phyloP scores from a whole-genome alignment of 64 coral and sea anemone species.

The Anthopleura sola region DNA sequence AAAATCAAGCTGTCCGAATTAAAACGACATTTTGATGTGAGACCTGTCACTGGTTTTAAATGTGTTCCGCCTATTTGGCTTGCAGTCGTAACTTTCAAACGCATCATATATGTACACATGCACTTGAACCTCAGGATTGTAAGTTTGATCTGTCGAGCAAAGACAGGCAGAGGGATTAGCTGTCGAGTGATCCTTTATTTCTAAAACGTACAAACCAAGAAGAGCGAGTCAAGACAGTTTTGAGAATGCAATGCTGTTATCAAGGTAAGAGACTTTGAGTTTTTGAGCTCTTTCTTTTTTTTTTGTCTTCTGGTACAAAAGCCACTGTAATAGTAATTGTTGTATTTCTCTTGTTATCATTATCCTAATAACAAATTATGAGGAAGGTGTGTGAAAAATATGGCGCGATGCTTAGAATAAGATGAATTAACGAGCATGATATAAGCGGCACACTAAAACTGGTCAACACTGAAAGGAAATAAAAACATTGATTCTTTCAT shows the following conservation, averaged over 20 bases:
- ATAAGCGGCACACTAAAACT: too few species aligned
- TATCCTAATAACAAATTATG: too few species aligned
- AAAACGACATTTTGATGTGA: background rate
- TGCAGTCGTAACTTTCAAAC: background rate
- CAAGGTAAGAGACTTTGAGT: background rate
- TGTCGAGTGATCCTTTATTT: background rate
- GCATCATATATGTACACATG: background rate
- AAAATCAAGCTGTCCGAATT: background rate
- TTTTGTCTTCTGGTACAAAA: background rate
- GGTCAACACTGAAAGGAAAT: too few species aligned
- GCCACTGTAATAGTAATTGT: background rate
- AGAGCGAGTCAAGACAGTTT: background rate
- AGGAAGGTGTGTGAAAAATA: too few species aligned
- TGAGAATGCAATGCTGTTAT: slow-evolving; percentile 5
- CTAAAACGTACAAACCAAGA: background rate
- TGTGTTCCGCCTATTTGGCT: background rate
- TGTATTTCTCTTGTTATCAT: background rate
- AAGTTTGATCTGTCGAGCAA: background rate
- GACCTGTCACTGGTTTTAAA: background rate
- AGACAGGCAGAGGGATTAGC: background rate
- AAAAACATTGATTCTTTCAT: too few species aligned
- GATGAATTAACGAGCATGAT: too few species aligned
- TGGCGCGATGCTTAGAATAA: too few species aligned
- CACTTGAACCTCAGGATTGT: background rate
- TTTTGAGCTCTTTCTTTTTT: background rate